phyloP scores from a whole-genome alignment of 2,113 vertebrate genomes.

The Hystrix cristata region DNA sequence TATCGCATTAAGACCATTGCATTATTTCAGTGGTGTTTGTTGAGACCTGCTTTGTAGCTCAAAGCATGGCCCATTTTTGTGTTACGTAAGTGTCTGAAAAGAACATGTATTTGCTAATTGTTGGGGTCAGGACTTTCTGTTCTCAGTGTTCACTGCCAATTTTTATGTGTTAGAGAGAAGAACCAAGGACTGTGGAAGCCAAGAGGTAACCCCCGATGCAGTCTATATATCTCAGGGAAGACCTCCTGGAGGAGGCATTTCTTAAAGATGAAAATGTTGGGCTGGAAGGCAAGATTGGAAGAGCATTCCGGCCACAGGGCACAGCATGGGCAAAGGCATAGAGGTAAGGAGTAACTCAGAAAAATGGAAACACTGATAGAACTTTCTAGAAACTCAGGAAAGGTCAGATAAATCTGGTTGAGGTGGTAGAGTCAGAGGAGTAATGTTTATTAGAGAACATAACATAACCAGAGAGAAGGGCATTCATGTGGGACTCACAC shows the following conservation, averaged over 20 bases:
- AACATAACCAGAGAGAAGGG: not conserved
- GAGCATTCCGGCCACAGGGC: not conserved
- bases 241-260: not conserved
- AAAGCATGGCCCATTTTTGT: not conserved
- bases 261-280: not conserved
- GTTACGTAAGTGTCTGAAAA: not conserved
- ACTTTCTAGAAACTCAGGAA: not conserved
- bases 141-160: not conserved
- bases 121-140: not conserved
- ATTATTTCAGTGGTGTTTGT: slow-evolving; percentile 28
- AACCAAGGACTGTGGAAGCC: not conserved
- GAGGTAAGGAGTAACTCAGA: not conserved
- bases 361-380: not conserved
- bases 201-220: not conserved
- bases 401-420: not conserved
- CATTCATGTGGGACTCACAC: not conserved
- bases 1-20: not conserved
- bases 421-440: not conserved
- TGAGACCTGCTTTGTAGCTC: slow-evolving; percentile 24
- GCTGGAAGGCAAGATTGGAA: not conserved
- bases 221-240: not conserved
- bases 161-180: not conserved
- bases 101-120: not conserved
- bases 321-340: not conserved
- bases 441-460: not conserved